Evolutionary conservation across 2,888 invertebrate species (phyloP).

Genomic region (Reticulitermes lucifugus): DNA sequence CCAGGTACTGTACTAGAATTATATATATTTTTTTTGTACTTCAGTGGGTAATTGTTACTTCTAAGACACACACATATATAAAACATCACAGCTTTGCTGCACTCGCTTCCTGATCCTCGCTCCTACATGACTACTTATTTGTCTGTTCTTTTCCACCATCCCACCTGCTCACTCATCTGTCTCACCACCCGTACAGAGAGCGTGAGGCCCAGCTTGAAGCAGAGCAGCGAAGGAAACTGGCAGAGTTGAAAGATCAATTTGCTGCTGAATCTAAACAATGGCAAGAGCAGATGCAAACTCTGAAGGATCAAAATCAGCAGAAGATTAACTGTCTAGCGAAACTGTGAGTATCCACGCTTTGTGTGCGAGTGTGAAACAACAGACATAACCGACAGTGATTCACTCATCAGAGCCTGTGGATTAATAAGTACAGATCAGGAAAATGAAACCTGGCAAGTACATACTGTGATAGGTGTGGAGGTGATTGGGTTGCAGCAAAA

Average conservation of each 20-base stretch:
- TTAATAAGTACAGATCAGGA: too few species aligned
- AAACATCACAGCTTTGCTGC: too few species aligned
- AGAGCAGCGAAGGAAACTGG: slow-evolving; percentile 42
- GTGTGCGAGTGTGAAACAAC: neutral
- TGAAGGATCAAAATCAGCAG: slow-evolving; percentile 34
- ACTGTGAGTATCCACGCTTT: slow-evolving; percentile 29
- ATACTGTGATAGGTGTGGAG: too few species aligned
- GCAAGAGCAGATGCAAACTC: slow-evolving; percentile 37
- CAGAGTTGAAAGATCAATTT: slow-evolving; percentile 42
- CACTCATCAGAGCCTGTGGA: too few species aligned
- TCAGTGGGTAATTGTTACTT: too few species aligned
- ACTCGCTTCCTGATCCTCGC: too few species aligned
- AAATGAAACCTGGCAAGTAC: too few species aligned
- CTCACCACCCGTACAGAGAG: slow-evolving; percentile 45
- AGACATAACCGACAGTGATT: too few species aligned
- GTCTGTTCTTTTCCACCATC: slow-evolving; percentile 5
- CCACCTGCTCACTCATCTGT: neutral
- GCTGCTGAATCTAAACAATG: slow-evolving; percentile 42
- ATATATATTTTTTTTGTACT: too few species aligned
- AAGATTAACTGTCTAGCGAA: slow-evolving; percentile 34
- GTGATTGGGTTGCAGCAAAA: too few species aligned
- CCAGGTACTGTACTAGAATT: too few species aligned
- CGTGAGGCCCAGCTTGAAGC: slow-evolving; percentile 45
- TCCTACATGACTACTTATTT: neutral
- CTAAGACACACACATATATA: too few species aligned